Percentiles rank a stretch among this genome's conserved stretches.
Conservation (phyloP, 2,797 vertebrate species). For the Nothura maculosa region DNA sequence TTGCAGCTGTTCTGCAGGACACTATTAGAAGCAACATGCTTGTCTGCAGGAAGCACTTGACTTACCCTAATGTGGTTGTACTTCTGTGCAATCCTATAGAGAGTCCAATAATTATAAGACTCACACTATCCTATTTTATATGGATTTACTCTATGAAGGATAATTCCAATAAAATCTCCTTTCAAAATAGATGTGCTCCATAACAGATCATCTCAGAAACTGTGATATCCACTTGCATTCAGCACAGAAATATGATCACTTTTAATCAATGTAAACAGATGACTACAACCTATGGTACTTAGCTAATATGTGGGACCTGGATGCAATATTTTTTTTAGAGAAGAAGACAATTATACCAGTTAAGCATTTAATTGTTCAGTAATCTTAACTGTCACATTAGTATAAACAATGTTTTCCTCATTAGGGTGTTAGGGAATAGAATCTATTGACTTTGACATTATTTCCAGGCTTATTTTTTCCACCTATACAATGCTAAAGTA, state of each 20-base stretch:
- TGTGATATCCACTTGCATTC: neutral
- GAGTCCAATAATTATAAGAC: neutral
- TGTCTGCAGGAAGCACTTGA: fast-evolving
- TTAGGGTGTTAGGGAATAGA: neutral
- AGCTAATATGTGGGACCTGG: neutral
- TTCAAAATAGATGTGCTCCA: neutral
- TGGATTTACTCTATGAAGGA: neutral
- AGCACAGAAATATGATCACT: neutral
- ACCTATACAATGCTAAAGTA: neutral
- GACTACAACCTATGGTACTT: fast-evolving
- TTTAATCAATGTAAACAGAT: neutral
- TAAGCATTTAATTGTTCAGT: neutral
- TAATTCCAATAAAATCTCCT: neutral
- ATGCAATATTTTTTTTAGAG: neutral
- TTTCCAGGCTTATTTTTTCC: neutral
- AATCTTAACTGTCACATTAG: neutral
- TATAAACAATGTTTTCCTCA: neutral
- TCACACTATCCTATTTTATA: neutral
- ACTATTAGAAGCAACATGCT: neutral
- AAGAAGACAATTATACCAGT: neutral
- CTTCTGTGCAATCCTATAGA: neutral
- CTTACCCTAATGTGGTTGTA: neutral
- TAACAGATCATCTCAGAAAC: neutral
- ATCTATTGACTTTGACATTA: neutral
- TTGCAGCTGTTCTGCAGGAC: neutral